Conservation (phyloP, 1,140 invertebrate species). For the Neodiprion fabricii region DNA sequence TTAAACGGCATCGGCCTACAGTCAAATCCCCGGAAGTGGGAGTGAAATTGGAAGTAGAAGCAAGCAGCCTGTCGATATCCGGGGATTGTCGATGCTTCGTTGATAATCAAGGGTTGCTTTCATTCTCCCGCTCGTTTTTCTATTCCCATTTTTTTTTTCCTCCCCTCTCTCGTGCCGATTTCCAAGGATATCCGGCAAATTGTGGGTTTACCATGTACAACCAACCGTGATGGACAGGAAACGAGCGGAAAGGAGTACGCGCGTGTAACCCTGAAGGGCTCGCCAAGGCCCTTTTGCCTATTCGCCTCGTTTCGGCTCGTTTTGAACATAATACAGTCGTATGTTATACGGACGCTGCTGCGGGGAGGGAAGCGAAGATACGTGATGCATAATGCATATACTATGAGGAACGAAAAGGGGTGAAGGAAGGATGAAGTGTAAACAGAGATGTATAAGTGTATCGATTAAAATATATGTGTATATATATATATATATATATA, state of each 20-base stretch:
- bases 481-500: not conserved
- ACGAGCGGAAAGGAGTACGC: not conserved
- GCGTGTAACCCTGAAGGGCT: not conserved
- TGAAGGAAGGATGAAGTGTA: not conserved
- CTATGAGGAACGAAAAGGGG: not conserved
- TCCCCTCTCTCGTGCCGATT: not conserved
- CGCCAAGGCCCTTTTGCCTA: not conserved
- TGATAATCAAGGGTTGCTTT: too few species aligned
- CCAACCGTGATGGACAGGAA: not conserved
- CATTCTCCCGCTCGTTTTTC: not conserved
- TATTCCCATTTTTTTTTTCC: not conserved
- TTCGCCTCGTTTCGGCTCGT: not conserved
- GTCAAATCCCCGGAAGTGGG: too few species aligned
- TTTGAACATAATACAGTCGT: not conserved
- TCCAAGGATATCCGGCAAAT: too few species aligned
- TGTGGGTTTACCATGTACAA: too few species aligned
- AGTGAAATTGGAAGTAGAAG: too few species aligned
- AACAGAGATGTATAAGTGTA: not conserved
- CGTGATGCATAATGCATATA: not conserved
- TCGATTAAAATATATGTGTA: conserved; percentile 10
- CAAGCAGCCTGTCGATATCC: too few species aligned
- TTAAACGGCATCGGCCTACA: too few species aligned
- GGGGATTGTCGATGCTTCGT: too few species aligned
- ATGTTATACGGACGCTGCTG: not conserved
- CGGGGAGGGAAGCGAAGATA: not conserved